A percentile compares a stretch with the other conserved stretches of the same genome.
These are phyloP conservation scores for Silurus glanis DNA, from an alignment of 2,113 vertebrate genomes.

Conservation along the genomic window DNA sequence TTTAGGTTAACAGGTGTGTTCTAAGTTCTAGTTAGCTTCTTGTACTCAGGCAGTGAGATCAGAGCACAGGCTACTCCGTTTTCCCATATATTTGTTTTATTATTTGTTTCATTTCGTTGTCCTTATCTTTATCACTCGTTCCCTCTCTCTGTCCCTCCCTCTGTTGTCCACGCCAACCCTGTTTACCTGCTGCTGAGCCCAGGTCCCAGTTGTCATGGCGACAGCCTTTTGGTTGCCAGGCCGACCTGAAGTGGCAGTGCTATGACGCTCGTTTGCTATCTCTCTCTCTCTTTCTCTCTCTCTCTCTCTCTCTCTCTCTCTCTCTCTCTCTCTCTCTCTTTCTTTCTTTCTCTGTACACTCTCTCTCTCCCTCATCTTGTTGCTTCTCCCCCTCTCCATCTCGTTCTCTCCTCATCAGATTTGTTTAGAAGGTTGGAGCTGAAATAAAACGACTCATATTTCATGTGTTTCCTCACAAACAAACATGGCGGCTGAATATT, in stretches of 20 bases:
- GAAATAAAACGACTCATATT: not conserved
- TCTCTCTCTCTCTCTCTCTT: conserved; percentile 42
- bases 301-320: not conserved
- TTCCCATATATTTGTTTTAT: conserved; percentile 58
- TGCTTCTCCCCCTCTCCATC: conserved; percentile 33
- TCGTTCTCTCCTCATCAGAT: not conserved
- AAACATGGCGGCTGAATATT: not conserved
- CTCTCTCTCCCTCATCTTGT: not conserved
- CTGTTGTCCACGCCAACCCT: conserved; percentile 66
- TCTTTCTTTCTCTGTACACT: conserved; percentile 34
- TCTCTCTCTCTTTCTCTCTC: conserved; percentile 32
- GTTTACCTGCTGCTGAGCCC: conserved; percentile 74
- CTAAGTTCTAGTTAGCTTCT: not conserved
- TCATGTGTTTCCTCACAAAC: too few relatives aligned
- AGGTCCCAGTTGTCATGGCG: conserved; percentile 70
- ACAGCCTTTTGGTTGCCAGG: conserved; percentile 70
- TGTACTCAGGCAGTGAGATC: conserved; percentile 13
- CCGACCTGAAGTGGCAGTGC: conserved; percentile 72
- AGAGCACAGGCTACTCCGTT: conserved; percentile 1
- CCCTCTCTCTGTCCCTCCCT: conserved; percentile 37
- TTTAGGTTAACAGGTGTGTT: conserved; percentile 37
- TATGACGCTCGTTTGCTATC: conserved; percentile 61
- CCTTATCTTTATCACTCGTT: not conserved
- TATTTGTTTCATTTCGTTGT: not conserved
- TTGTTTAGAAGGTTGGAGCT: not conserved